These are phyloP conservation scores for Rhopalosiphum maidis DNA, from an alignment of 1,140 invertebrate species.

Conservation along the genomic window DNA sequence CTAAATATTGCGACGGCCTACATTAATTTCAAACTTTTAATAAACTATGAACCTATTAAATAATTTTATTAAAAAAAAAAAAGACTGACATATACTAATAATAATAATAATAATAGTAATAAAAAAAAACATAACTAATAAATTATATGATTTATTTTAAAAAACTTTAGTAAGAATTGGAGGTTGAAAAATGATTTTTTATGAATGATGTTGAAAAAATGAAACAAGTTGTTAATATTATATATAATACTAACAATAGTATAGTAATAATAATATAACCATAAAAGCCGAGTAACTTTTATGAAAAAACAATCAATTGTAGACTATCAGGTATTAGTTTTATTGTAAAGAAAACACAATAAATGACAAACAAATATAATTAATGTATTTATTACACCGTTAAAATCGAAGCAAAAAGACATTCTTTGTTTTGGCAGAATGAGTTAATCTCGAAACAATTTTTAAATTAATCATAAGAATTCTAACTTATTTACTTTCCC, in stretches of 20 bases:
- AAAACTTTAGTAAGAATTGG: too few species aligned
- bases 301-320: background rate
- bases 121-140: too few species aligned
- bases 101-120: too few species aligned
- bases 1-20: too few species aligned
- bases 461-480: background rate
- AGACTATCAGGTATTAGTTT: background rate
- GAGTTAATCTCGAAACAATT: background rate
- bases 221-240: background rate
- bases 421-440: background rate
- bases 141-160: background rate
- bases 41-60: too few species aligned
- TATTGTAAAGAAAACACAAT: background rate
- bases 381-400: background rate
- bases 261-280: background rate
- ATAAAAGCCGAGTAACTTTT: background rate
- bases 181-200: background rate
- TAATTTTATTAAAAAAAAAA: too few species aligned
- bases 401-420: background rate
- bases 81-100: too few species aligned
- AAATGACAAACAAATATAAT: background rate
- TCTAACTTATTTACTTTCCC: constrained; percentile 65
- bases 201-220: too few species aligned
- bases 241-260: background rate
- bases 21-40: too few species aligned